Conservation (phyloP, 1,140 invertebrate species). For the Caerostris extrusa region DNA sequence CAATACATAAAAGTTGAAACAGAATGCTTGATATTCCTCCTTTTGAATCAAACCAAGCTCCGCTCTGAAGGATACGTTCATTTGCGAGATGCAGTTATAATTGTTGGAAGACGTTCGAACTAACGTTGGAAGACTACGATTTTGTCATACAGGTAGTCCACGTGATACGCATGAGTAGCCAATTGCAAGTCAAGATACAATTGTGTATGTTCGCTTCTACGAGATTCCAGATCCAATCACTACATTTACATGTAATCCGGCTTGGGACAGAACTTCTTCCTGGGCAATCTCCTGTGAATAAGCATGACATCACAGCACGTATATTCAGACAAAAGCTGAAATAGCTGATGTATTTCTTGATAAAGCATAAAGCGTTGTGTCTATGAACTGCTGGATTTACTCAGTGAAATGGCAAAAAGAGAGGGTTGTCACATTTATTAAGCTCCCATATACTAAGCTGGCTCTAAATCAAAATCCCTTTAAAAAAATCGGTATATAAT, state of each 20-base stretch:
- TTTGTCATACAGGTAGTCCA: constrained; percentile 63
- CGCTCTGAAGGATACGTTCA: constrained; percentile 75
- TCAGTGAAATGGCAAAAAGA: not conserved
- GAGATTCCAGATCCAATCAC: not conserved
- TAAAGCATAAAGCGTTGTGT: not conserved
- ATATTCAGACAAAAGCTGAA: not conserved
- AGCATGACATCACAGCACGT: constrained; percentile 34
- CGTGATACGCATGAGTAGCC: constrained; percentile 73
- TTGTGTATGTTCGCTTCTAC: not conserved
- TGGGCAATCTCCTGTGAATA: constrained; percentile 53
- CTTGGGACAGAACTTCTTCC: constrained; percentile 27
- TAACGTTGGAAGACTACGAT: constrained; percentile 54
- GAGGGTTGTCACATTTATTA: not conserved
- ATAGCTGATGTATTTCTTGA: too few relatives aligned
- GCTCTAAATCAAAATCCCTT: too few relatives aligned
- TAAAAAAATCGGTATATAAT: too few relatives aligned
- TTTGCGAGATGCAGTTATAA: constrained; percentile 73
- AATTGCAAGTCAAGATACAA: too few relatives aligned
- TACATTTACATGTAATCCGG: constrained; percentile 30
- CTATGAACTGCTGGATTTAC: not conserved
- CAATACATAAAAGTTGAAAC: not conserved
- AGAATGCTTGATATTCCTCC: not conserved
- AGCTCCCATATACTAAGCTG: too few relatives aligned
- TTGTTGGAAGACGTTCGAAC: constrained; percentile 23
- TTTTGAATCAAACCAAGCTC: constrained; percentile 76